A percentile compares a stretch with the other conserved stretches of the same genome.
Evolutionary conservation across 2,113 vertebrate genomes (phyloP).

Genomic region (Rutilus rutilus): DNA sequence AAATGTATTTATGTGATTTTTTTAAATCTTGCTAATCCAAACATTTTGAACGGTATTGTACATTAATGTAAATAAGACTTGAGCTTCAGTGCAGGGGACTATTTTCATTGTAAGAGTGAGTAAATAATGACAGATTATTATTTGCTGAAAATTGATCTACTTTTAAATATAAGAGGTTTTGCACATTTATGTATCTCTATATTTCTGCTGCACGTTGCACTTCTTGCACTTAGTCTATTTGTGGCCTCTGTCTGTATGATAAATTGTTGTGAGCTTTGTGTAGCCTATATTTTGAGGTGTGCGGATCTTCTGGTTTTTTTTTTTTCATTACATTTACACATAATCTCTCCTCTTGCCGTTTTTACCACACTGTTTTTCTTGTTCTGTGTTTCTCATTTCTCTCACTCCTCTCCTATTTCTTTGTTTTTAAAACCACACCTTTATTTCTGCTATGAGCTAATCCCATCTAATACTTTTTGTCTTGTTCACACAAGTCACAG

Average conservation of each 20-base stretch:
- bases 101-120: not conserved
- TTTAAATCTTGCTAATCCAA: no score
- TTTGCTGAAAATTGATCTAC: not conserved
- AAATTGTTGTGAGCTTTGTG: no score
- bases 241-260: no score
- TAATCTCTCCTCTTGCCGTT: not conserved
- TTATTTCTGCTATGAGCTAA: slow-evolving; percentile 68
- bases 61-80: no score
- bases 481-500: slow-evolving; percentile 65
- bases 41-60: no score
- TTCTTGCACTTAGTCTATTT: no score
- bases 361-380: not conserved
- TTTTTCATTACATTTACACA: slow-evolving; percentile 21
- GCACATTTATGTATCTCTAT: not conserved
- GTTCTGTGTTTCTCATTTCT: not conserved
- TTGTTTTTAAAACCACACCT: slow-evolving; percentile 71
- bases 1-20: no score
- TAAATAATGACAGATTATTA: not conserved
- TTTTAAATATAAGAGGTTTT: slow-evolving; percentile 1
- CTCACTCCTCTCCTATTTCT: slow-evolving; percentile 43
- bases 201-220: no score
- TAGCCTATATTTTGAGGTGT: no score
- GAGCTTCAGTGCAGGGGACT: not conserved
- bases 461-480: slow-evolving; percentile 73
- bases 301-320: no score